Base-by-base conservation (phyloP, 1,140 invertebrate species). In the Drosophila kikkawai region DNA sequence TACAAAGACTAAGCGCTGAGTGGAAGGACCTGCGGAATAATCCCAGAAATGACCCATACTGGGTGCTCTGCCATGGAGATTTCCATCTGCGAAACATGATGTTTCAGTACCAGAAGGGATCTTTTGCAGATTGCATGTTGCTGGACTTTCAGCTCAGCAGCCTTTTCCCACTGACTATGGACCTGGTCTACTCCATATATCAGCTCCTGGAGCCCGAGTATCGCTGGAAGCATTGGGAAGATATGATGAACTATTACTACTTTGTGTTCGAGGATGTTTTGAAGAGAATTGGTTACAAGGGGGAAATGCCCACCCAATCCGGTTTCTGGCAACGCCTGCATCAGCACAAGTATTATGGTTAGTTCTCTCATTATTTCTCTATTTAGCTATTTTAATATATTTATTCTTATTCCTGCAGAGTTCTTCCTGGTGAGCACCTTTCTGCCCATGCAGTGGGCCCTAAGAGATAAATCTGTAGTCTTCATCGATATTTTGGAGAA, bases 51-150 rank as follows among this genome's bases (percentile, higher is more conserved):
- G 74, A 76, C 22, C 41, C 2, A 7, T 77, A 76, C 37, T 37
- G 55, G 22, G 56, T 32, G 0, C 63, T 77, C 3, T 60, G 55
- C 9, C 75, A 77, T 50, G 80, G 85, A 6, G 85, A 90, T 6
- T 60, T 81, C n/a, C 83, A 88, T 47, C 39, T 51, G 0, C 64
- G 68, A 1, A 88, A 88, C n/a, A 70, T 81, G 57, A 79, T 90
- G 80, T 82, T 88, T 11, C 82, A 82, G 59, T 48, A 75, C 13
- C 45, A 76, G 9, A 45, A 48, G 3, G 37, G 32, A 51, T 36
- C 17, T 0, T 53, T 77, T 0, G 70, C 78, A 17, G 79, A 91
- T 29, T 45, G 71, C 13, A 75, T 88, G 66, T 50, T 91, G n/a
- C 3, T 88, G 2, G 84, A 85, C 50, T 88, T 69, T 32, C 86